Evolutionary conservation across 2,113 vertebrate genomes (phyloP).

Genomic region (Thunnus thynnus): DNA sequence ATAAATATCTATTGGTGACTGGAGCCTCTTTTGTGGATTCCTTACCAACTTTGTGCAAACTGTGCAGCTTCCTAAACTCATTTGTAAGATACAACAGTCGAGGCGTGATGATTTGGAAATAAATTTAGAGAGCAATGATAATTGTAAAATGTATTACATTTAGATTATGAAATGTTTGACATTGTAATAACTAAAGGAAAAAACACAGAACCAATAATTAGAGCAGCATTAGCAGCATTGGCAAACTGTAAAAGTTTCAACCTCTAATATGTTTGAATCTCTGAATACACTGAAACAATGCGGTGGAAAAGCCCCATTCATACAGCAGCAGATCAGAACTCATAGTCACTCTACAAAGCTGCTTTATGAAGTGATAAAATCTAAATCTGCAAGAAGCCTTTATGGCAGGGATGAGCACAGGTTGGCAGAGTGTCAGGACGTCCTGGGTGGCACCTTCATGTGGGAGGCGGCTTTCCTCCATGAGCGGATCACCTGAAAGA

Average conservation of each 20-base stretch:
- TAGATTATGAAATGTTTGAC: too few relatives aligned
- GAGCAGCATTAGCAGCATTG: not conserved
- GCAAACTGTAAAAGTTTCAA: constrained; percentile 1
- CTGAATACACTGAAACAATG: constrained; percentile 20
- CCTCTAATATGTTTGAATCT: constrained; percentile 23
- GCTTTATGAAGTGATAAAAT: constrained; percentile 40
- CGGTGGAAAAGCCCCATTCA: not conserved
- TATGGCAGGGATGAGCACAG: constrained; percentile 1
- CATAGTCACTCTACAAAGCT: constrained; percentile 3
- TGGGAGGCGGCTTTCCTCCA: constrained; percentile 5
- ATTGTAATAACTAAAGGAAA: too few relatives aligned
- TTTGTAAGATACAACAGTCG: too few relatives aligned
- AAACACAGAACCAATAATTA: not conserved
- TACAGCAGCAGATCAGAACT: not conserved
- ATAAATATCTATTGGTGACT: too few relatives aligned
- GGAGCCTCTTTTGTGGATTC: too few relatives aligned
- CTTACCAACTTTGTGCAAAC: too few relatives aligned
- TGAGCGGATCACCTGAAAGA: constrained; percentile 30
- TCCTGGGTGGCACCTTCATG: constrained; percentile 56
- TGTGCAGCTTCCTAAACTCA: too few relatives aligned
- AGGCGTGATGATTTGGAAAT: too few relatives aligned
- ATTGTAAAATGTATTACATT: too few relatives aligned
- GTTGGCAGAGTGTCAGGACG: constrained; percentile 32
- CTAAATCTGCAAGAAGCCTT: constrained; percentile 34
- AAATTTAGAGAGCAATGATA: too few relatives aligned